These are phyloP conservation scores for Aphelenchoides bicaudatus DNA, from an alignment of 2,888 invertebrate species.

Conservation along the genomic window DNA sequence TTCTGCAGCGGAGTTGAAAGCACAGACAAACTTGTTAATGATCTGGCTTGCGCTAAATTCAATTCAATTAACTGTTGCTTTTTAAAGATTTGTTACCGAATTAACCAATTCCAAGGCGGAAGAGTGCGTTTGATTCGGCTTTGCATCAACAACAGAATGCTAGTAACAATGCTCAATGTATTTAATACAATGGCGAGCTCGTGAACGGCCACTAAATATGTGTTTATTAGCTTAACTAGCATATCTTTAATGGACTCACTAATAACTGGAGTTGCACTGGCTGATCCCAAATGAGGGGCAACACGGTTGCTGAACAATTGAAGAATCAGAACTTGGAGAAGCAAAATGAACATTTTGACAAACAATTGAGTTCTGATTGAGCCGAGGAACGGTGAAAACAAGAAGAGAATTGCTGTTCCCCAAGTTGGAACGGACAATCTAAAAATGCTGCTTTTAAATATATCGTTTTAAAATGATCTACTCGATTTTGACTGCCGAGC, in stretches of 20 bases:
- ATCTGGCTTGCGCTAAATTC: slow-evolving; percentile 48
- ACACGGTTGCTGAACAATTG: slow-evolving; percentile 56
- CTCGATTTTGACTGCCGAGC: slow-evolving; percentile 50
- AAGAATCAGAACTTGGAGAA: slow-evolving; percentile 55
- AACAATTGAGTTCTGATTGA: slow-evolving; percentile 44
- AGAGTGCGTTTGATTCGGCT: slow-evolving; percentile 43
- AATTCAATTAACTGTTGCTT: not conserved
- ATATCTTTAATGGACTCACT: slow-evolving; percentile 44
- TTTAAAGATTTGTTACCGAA: slow-evolving; percentile 31
- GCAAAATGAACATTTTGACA: slow-evolving; percentile 54
- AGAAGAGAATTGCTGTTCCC: slow-evolving; percentile 50
- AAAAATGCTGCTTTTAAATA: slow-evolving; percentile 26
- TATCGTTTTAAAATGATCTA: slow-evolving; percentile 26
- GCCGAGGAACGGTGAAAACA: slow-evolving; percentile 54
- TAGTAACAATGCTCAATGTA: slow-evolving; percentile 46
- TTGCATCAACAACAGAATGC: slow-evolving; percentile 43
- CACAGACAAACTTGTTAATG: slow-evolving; percentile 53
- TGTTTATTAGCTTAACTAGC: not conserved
- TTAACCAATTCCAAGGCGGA: slow-evolving; percentile 54
- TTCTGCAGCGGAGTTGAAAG: slow-evolving; percentile 46
- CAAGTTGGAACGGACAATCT: slow-evolving; percentile 30
- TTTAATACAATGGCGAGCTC: slow-evolving; percentile 57
- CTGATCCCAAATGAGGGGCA: slow-evolving; percentile 51
- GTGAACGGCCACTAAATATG: slow-evolving; percentile 53
- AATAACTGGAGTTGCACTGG: slow-evolving; percentile 51